Conservation (phyloP, 2,888 invertebrate genomes). For the Agonopterix arenella region DNA sequence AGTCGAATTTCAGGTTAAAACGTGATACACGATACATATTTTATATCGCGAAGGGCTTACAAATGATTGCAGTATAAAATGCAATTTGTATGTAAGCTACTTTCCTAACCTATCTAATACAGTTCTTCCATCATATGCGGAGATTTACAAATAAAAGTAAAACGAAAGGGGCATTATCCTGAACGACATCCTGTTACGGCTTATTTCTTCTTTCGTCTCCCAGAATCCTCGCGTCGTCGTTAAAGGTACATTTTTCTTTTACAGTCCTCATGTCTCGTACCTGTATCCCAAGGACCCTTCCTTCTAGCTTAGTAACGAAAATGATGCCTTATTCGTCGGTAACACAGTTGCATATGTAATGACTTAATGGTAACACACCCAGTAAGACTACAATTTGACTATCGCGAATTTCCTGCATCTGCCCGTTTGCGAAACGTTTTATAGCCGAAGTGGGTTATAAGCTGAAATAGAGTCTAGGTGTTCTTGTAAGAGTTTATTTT, state of each 20-base stretch:
- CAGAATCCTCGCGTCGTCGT: slow-evolving; percentile 70
- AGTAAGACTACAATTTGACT: slow-evolving; percentile 77
- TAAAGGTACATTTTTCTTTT: slow-evolving; percentile 77
- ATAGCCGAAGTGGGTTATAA: slow-evolving; percentile 32
- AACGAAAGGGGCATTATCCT: slow-evolving; percentile 67
- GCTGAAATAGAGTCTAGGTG: slow-evolving; percentile 45
- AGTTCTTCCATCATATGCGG: neutral
- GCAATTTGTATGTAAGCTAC: neutral
- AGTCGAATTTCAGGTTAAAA: slow-evolving; percentile 25
- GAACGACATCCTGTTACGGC: slow-evolving; percentile 74
- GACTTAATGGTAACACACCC: slow-evolving; percentile 67
- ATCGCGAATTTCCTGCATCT: slow-evolving; percentile 72
- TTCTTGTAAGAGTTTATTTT: slow-evolving; percentile 48
- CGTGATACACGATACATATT: slow-evolving; percentile 4
- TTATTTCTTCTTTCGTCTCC: slow-evolving; percentile 69
- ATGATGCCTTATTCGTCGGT: slow-evolving; percentile 59
- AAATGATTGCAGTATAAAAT: neutral
- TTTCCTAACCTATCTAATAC: neutral
- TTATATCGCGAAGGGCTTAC: neutral
- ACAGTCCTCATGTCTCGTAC: slow-evolving; percentile 68
- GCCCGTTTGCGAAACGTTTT: slow-evolving; percentile 49
- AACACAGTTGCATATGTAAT: slow-evolving; percentile 71
- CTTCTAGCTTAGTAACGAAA: slow-evolving; percentile 43
- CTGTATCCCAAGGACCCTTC: slow-evolving; percentile 63
- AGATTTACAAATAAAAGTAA: slow-evolving; percentile 49